These are phyloP conservation scores for Drosophila pseudotakahashii DNA, from an alignment of 2,888 invertebrate species.

Conservation along the genomic window DNA sequence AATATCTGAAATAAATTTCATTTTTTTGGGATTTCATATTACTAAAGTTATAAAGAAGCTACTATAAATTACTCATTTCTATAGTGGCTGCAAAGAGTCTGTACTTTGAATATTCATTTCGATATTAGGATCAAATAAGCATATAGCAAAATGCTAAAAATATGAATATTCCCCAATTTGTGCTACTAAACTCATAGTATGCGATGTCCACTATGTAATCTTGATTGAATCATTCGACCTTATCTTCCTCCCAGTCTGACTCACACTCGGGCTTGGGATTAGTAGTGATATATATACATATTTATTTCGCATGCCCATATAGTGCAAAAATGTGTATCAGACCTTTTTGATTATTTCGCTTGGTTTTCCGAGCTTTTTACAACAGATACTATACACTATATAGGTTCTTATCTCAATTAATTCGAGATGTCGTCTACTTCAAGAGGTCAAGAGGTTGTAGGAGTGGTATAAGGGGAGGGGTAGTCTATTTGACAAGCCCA, in stretches of 20 bases:
- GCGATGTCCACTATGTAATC: constrained; percentile 10
- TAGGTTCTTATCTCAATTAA: background rate
- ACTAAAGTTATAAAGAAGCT: no score
- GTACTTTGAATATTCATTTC: no score
- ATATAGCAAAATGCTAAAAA: no score
- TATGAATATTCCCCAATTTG: background rate
- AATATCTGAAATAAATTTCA: no score
- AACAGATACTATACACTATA: background rate
- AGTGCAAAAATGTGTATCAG: background rate
- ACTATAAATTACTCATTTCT: no score
- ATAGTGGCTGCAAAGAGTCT: no score
- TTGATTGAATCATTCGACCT: constrained; percentile 29
- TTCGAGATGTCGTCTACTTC: background rate
- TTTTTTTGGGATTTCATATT: no score
- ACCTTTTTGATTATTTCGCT: constrained; percentile 1
- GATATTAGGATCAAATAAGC: no score
- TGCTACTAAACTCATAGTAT: no score
- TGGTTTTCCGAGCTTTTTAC: constrained; percentile 15
- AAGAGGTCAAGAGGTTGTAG: background rate
- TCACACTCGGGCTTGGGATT: constrained; percentile 14
- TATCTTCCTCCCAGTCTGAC: constrained; percentile 20
- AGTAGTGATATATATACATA: constrained; percentile 17
- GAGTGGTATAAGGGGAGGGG: background rate
- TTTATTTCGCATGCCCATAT: constrained; percentile 19
- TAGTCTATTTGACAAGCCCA: background rate